Conservation (phyloP, 1,140 invertebrate species). For the Temnothorax longispinosus region DNA sequence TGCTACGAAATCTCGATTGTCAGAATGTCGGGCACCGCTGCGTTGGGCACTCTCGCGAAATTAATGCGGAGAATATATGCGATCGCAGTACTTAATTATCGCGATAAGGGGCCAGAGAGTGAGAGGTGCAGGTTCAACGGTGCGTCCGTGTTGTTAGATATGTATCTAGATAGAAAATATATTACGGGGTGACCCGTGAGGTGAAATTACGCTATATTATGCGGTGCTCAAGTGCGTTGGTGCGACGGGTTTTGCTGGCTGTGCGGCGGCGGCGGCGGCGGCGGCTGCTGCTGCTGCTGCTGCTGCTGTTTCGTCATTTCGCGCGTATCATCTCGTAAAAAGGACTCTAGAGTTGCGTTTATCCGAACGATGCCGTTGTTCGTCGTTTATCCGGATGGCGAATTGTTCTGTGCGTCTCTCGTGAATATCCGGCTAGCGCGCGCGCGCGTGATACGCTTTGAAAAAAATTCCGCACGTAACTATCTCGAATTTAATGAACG, state of each 20-base stretch:
- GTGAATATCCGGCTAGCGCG: not conserved
- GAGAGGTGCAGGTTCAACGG: conserved; percentile 62
- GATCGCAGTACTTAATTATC: conserved; percentile 61
- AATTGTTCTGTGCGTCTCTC: conserved; percentile 21
- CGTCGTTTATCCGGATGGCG: conserved; percentile 22
- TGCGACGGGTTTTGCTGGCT: conserved; percentile 70
- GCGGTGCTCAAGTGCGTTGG: conserved; percentile 76
- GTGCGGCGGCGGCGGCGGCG: conserved; percentile 61
- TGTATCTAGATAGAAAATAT: conserved; percentile 69
- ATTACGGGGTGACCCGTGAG: conserved; percentile 43
- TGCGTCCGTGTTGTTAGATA: conserved; percentile 65
- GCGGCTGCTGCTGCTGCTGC: conserved; percentile 65
- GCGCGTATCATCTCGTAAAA: conserved; percentile 57
- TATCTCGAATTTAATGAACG: conserved; percentile 34
- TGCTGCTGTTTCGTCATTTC: conserved; percentile 54
- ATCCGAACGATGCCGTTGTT: conserved; percentile 34
- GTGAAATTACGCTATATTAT: conserved; percentile 68
- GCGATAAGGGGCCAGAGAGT: conserved; percentile 50
- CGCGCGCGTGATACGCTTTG: not conserved
- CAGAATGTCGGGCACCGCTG: not conserved
- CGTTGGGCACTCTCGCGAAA: conserved; percentile 30
- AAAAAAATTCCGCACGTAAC: conserved; percentile 20
- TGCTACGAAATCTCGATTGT: not conserved
- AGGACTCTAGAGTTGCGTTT: conserved; percentile 59
- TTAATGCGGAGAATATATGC: conserved; percentile 43